Base-by-base conservation (phyloP, 2,113 vertebrate genomes). In the Cichladusa arquata region DNA sequence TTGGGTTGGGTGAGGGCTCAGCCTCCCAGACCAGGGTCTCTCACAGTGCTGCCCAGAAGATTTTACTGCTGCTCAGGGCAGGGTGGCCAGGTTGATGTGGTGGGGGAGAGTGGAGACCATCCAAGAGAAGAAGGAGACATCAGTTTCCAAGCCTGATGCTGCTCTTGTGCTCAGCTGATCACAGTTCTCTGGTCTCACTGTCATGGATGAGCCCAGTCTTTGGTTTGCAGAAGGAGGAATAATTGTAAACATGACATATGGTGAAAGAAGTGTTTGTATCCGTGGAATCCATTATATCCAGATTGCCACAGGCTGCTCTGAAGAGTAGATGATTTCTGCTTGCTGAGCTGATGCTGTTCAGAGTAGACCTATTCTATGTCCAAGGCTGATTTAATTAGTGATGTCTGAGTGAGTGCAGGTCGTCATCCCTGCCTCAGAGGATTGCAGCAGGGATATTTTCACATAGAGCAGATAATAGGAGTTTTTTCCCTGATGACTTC, bases 351-450 rank as follows among this genome's bases (percentile, higher is more conserved):
- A 17, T 56, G 56, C 64, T 84, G 40, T 74, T 90, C 51, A 83
- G 79, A 88, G 60, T 24, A 53, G 5, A 9, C 25, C 36, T 34
- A 70, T 81, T 86, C 67, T 42, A 40, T 71, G 57, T 67, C 88
- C 88, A 79, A 78, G 60, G 47, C 76, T 72, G 64, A 61, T 93
- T 88, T 95, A 92, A 96, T 96, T 91, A 96, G 93, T 0, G 4
- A 38, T 58, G 51, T 84, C 77, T 92, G 87, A 96, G 81, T 2
- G 3, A 93, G 67, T 45, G 70, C 92, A 95, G 87, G 67, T 66
- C 33, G 34, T 56, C 44, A 42, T 92, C 44, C 31, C 58, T 94
- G 88, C 83, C 64, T 77, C 53, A 69, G 79, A 76, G 78, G 53
- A 80, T 64, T 1, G 1, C 51, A 93, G 86, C 51, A 48, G 85